Evolutionary conservation across 2,113 vertebrate genomes (phyloP).

Genomic region (Passer domesticus): DNA sequence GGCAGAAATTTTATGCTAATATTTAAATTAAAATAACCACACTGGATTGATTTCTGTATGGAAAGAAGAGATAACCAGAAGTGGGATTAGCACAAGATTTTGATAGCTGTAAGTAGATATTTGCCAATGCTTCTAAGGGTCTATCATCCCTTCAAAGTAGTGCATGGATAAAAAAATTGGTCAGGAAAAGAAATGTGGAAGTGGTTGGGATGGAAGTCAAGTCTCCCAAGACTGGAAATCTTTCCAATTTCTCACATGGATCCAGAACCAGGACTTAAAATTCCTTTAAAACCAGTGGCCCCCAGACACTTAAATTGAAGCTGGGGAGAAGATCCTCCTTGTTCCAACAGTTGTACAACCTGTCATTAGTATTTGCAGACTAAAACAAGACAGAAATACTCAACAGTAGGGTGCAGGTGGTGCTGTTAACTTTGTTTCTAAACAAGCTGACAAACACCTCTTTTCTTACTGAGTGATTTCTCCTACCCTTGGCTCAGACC

Average conservation of each 20-base stretch:
- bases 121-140: background rate
- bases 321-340: background rate
- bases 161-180: background rate
- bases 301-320: background rate
- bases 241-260: background rate
- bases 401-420: background rate
- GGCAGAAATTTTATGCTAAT: background rate
- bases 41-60: background rate
- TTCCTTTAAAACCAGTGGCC: background rate
- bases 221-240: background rate
- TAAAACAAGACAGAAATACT: background rate
- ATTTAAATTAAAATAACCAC: background rate
- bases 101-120: background rate
- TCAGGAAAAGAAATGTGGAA: background rate
- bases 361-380: background rate
- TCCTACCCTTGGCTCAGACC: background rate
- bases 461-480: background rate
- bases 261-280: background rate
- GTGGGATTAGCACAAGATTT: background rate
- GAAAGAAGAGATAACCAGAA: background rate
- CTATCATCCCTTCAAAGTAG: background rate
- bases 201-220: background rate
- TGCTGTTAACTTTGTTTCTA: background rate
- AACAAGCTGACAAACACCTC: background rate
- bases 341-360: background rate